Conservation (phyloP, 92 coral and sea anemone species). For the Epizoanthus illoricatus region DNA sequence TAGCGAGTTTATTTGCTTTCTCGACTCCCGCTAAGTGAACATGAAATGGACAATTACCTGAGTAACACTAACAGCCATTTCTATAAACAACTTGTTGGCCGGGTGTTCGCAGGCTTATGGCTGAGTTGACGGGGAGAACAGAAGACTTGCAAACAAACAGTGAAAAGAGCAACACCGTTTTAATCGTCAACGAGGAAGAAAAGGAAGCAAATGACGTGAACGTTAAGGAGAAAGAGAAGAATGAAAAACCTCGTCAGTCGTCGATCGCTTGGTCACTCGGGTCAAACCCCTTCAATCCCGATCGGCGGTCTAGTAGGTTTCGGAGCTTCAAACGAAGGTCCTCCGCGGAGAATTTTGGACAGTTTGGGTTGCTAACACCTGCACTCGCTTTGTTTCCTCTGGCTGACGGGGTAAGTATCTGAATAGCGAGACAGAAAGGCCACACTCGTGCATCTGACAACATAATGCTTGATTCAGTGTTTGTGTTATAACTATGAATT, state of each 20-base stretch:
- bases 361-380: slow-evolving; percentile 84
- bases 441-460: too few species aligned
- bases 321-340: slow-evolving; percentile 75
- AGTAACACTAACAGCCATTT: neutral
- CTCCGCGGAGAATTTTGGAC: slow-evolving; percentile 87
- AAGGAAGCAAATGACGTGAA: slow-evolving; percentile 1
- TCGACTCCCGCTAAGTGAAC: neutral
- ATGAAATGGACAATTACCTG: slow-evolving; percentile 1
- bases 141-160: slow-evolving; percentile 17
- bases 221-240: slow-evolving; percentile 11
- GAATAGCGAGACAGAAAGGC: neutral
- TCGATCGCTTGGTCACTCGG: slow-evolving; percentile 54
- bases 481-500: too few species aligned
- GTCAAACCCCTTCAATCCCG: neutral
- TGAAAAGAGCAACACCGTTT: slow-evolving; percentile 40
- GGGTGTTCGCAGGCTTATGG: slow-evolving; percentile 10
- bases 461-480: too few species aligned
- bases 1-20: slow-evolving; percentile 9
- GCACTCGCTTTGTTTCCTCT: slow-evolving; percentile 78
- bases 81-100: neutral
- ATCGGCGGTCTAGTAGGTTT: slow-evolving; percentile 40
- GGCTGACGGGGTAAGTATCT: slow-evolving; percentile 81
- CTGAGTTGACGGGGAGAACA: neutral
- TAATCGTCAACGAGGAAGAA: slow-evolving; percentile 44
- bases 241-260: slow-evolving; percentile 44